A percentile compares a stretch with the other conserved stretches of the same genome.
These are phyloP conservation scores for Podargus strigoides DNA, from an alignment of 2,797 vertebrate species.

Conservation along the genomic window DNA sequence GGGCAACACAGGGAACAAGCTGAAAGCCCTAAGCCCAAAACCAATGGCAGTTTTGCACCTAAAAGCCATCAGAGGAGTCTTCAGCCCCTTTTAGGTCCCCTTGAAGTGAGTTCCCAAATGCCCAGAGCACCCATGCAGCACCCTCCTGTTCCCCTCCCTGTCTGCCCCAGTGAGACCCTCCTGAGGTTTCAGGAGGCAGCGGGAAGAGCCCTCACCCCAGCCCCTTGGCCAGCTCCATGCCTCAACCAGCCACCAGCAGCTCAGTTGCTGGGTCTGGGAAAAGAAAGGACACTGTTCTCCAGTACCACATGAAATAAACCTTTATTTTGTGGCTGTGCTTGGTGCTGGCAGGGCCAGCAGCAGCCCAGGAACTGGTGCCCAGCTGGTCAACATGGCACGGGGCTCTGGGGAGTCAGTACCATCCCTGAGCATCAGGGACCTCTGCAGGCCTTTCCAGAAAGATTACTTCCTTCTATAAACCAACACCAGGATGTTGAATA, in stretches of 20 bases:
- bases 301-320: not conserved
- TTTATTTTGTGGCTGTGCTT: not conserved
- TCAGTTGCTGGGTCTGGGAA: fast-evolving
- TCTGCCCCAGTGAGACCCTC: not conserved
- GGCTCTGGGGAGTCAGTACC: not conserved
- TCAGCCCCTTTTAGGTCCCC: not conserved
- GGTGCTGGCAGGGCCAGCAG: not conserved
- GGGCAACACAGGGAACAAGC: not conserved
- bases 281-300: not conserved
- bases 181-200: not conserved
- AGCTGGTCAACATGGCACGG: fast-evolving
- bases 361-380: not conserved
- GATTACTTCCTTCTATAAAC: not conserved
- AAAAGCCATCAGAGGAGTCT: not conserved
- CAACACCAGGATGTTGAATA: not conserved
- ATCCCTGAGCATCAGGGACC: not conserved
- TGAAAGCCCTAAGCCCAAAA: not conserved
- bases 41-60: not conserved
- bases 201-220: not conserved
- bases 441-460: not conserved
- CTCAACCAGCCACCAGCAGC: not conserved
- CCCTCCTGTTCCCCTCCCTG: not conserved
- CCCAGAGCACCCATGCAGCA: not conserved
- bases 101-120: too few species aligned
- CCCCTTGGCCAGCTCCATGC: not conserved